Evolutionary conservation across 2,797 vertebrate genomes (phyloP), one percentile per base, ranked within the genome.

Genomic region (Tolypeutes matacus): DNA sequence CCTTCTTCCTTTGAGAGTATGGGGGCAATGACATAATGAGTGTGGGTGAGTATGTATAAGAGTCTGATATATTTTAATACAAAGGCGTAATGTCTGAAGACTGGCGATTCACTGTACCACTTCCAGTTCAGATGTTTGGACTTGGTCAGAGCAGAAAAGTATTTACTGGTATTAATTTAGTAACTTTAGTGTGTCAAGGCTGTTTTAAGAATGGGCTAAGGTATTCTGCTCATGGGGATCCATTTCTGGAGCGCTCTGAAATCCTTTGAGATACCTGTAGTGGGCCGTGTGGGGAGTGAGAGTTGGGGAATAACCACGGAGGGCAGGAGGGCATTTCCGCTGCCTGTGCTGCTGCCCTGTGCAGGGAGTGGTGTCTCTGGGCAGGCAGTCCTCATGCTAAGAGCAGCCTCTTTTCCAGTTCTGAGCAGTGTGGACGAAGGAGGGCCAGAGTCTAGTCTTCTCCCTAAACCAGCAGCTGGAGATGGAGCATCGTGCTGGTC

Each of bases 171-270:
- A 36, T 29, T 76, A 39, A 39, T 49, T 80, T 65, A 42, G 31
- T 73, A n/a, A 34, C 27, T 73, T 87, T 8, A 27, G 5, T 58
- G 14, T 86, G 75, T 78, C 46, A 29, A 65, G 56, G 39, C 65
- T 93, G 36, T 86, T 39, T 72, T 92, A 70, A 96, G 78, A 83
- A 67, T 93, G 36, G 23, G 4, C 93, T 67, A 84, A 31, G 77
- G 23, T 65, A 39, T 60, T 80, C 3, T 76, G 21, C 78, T 78
- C 31, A 78, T 93, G 51, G 29, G 10, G 70, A 42, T 83, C 89
- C 2, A 25, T 51, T 86, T 82, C 39, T 27, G 56, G 82, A 31
- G 21, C 73, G 72, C 53, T 94, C 36, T 91, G 80, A 62, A 91
- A 75, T 93, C 65, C 53, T 86, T 76, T 77, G 78, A 81, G 53